These are phyloP conservation scores for Matsumyia berberina DNA, from an alignment of 2,888 invertebrate species.

Conservation along the genomic window DNA sequence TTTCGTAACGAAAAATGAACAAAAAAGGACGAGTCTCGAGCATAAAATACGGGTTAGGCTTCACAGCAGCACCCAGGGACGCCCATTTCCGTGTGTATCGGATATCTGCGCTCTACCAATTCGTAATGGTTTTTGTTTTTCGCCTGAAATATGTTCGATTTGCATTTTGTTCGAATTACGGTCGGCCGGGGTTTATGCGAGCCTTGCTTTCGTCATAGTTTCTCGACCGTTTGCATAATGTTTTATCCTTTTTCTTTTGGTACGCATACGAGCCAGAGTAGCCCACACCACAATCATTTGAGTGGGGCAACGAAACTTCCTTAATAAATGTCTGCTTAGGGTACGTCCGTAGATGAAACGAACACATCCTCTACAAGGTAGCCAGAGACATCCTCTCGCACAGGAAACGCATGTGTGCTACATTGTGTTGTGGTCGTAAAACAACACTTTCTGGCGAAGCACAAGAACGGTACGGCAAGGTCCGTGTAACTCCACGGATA, in stretches of 20 bases:
- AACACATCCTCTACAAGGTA: conserved; percentile 35
- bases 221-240: conserved; percentile 41
- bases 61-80: conserved; percentile 45
- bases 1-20: conserved; percentile 56
- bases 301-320: conserved; percentile 40
- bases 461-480: conserved; percentile 13
- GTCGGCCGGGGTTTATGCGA: conserved; percentile 27
- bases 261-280: conserved; percentile 67
- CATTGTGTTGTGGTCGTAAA: conserved; percentile 50
- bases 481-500: conserved; percentile 18
- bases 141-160: conserved; percentile 64
- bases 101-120: conserved; percentile 33
- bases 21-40: background rate
- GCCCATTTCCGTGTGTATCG: conserved; percentile 47
- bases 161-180: conserved; percentile 68
- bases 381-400: conserved; percentile 10
- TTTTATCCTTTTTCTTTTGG: conserved; percentile 21
- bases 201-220: conserved; percentile 32
- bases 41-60: conserved; percentile 53
- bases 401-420: conserved; percentile 55
- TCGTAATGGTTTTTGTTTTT: conserved; percentile 58
- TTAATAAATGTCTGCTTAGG: conserved; percentile 66
- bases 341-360: conserved; percentile 22
- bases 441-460: conserved; percentile 48
- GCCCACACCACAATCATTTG: conserved; percentile 5